Evolutionary conservation across 35 echinoderm and acorn worm species (phyloP).

Genomic region (Hemicentrotus pulcherrimus): DNA sequence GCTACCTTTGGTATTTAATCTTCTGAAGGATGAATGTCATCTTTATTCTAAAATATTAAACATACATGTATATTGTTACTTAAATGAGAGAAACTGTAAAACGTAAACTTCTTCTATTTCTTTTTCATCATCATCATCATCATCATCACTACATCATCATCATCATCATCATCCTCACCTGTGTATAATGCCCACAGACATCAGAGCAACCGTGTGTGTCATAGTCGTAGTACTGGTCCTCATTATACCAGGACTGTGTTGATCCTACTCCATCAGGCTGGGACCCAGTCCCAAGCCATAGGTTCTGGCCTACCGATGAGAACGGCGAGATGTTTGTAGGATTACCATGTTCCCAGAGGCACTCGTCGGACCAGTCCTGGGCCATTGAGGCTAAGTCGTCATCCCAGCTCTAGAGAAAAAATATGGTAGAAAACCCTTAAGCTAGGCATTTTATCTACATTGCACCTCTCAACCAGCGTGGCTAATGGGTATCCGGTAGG

Average conservation of each 20-base stretch:
- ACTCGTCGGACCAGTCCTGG: constrained; percentile 59
- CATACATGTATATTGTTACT: no score
- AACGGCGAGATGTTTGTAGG: constrained; percentile 55
- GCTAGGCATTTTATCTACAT: no score
- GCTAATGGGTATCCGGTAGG: no score
- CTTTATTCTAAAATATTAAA: no score
- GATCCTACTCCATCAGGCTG: background rate
- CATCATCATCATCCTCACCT: constrained; percentile 55
- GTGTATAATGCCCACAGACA: constrained; percentile 95
- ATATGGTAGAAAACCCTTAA: background rate
- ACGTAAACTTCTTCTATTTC: background rate
- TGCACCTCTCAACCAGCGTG: no score
- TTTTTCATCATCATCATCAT: background rate
- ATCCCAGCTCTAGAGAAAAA: constrained; percentile 47
- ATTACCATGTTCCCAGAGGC: constrained; percentile 56
- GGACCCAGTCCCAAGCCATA: constrained; percentile 41
- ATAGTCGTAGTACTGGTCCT: constrained; percentile 79
- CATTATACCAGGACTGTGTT: constrained; percentile 84
- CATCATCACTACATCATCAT: background rate
- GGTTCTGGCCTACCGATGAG: constrained; percentile 58
- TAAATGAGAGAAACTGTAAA: no score
- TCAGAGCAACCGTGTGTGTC: constrained; percentile 59
- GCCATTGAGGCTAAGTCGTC: constrained; percentile 58
- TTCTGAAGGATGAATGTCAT: no score
- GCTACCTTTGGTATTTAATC: no score